Evolutionary conservation across 2,888 invertebrate species (phyloP).

Genomic region (Drosophila siamana): DNA sequence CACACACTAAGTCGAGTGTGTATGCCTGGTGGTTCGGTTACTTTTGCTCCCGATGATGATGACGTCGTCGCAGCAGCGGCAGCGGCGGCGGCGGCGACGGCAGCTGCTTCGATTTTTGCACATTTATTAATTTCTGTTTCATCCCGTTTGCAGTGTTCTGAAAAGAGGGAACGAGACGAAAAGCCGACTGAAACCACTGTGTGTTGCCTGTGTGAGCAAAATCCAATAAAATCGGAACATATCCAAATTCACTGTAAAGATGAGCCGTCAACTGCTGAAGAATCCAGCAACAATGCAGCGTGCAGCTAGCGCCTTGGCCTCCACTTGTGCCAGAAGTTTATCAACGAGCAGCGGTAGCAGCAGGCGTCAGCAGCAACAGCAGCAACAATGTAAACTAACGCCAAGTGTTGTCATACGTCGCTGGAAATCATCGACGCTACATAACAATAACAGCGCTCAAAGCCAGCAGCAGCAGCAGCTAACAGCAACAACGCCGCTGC

Average conservation of each 20-base stretch:
- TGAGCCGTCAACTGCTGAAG: constrained; percentile 80
- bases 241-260: constrained; percentile 38
- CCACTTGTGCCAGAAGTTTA: constrained; percentile 13
- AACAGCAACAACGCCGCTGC: constrained; percentile 50
- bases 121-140: constrained; percentile 21
- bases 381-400: constrained; percentile 55
- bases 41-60: constrained; percentile 3
- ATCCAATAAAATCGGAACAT: constrained; percentile 1
- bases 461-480: constrained; percentile 14
- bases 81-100: not conserved
- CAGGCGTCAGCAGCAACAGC: constrained; percentile 52
- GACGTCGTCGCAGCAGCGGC: not conserved
- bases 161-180: not conserved
- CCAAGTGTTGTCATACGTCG: constrained; percentile 76
- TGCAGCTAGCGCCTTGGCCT: constrained; percentile 40
- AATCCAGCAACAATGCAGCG: constrained; percentile 65
- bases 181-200: constrained; percentile 3
- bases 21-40: constrained; percentile 8
- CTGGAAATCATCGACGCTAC: constrained; percentile 83
- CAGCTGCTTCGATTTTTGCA: constrained; percentile 42
- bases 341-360: constrained; percentile 18
- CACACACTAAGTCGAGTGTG: not conserved
- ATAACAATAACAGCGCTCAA: constrained; percentile 68
- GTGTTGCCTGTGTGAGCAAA: not conserved
- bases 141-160: constrained; percentile 17